Evolutionary conservation across 2,888 invertebrate species (phyloP).

Genomic region (Argyresthia albistria): DNA sequence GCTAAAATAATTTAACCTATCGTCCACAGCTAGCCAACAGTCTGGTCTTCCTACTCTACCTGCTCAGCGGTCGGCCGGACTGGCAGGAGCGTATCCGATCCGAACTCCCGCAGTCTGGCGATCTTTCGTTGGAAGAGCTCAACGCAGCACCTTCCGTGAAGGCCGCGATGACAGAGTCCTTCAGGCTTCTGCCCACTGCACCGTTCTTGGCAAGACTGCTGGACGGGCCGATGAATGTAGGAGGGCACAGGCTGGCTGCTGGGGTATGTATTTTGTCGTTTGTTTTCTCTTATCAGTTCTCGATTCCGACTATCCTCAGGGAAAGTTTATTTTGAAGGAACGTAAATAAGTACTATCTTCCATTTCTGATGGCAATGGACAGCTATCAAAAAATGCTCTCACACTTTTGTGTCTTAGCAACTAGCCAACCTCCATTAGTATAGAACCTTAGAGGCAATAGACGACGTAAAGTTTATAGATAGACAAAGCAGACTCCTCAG

Average conservation of each 20-base stretch:
- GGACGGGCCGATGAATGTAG: constrained; percentile 79
- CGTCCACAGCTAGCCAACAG: constrained; percentile 81
- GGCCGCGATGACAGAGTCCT: constrained; percentile 85
- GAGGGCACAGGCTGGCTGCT: constrained; percentile 78
- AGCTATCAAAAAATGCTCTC: too few relatives aligned
- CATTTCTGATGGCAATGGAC: too few relatives aligned
- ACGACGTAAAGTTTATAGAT: too few relatives aligned
- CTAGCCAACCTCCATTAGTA: too few relatives aligned
- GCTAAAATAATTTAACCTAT: neutral
- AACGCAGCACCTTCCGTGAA: constrained; percentile 80
- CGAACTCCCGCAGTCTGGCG: constrained; percentile 75
- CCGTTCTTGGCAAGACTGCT: constrained; percentile 84
- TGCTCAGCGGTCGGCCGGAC: constrained; percentile 78
- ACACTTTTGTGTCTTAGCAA: too few relatives aligned
- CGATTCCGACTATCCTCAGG: too few relatives aligned
- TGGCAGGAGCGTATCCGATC: constrained; percentile 77
- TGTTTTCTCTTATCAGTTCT: neutral
- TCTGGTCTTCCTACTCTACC: constrained; percentile 82
- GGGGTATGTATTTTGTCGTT: constrained; percentile 73
- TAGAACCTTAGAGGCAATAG: too few relatives aligned
- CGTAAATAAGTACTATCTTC: too few relatives aligned
- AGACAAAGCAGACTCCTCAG: too few relatives aligned
- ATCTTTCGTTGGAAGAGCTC: constrained; percentile 71
- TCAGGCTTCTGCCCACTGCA: constrained; percentile 82
- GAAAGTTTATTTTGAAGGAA: too few relatives aligned